Evolutionary conservation across 2,888 invertebrate species (phyloP).

Genomic region (Hemistola chrysoprasaria): DNA sequence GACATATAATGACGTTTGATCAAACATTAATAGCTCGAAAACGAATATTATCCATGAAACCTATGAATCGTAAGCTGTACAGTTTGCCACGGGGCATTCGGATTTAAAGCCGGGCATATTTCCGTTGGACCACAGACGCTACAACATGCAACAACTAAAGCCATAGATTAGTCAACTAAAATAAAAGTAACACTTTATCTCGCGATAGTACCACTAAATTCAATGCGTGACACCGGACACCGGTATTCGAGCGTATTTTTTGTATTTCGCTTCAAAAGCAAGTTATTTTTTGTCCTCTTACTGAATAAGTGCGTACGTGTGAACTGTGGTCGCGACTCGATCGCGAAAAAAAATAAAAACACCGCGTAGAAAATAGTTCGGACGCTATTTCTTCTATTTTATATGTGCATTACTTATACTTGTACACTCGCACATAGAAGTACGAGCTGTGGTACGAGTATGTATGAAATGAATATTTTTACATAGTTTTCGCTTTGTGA

Average conservation of each 20-base stretch:
- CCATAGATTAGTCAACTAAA: neutral
- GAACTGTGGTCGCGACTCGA: constrained; percentile 17
- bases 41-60: no score
- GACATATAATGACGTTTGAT: no score
- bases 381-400: constrained; percentile 21
- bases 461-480: constrained; percentile 35
- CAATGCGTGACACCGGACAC: constrained; percentile 17
- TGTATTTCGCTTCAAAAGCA: constrained; percentile 11
- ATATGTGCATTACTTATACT: constrained; percentile 31
- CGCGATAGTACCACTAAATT: constrained; percentile 11
- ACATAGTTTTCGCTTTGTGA: constrained; percentile 33
- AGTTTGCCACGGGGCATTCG: no score
- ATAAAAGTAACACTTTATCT: neutral
- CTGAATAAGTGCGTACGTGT: constrained; percentile 18
- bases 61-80: no score
- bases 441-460: constrained; percentile 9
- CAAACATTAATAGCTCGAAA: no score
- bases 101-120: no score
- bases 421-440: no score
- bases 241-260: constrained; percentile 16
- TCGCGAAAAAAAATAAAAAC: constrained; percentile 16
- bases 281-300: constrained; percentile 16
- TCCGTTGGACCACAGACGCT: no score
- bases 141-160: no score
- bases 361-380: constrained; percentile 4